Evolutionary conservation across 1,140 invertebrate genomes (phyloP), one percentile per base, ranked within the genome.

Genomic region (Rhynchophorus ferrugineus): DNA sequence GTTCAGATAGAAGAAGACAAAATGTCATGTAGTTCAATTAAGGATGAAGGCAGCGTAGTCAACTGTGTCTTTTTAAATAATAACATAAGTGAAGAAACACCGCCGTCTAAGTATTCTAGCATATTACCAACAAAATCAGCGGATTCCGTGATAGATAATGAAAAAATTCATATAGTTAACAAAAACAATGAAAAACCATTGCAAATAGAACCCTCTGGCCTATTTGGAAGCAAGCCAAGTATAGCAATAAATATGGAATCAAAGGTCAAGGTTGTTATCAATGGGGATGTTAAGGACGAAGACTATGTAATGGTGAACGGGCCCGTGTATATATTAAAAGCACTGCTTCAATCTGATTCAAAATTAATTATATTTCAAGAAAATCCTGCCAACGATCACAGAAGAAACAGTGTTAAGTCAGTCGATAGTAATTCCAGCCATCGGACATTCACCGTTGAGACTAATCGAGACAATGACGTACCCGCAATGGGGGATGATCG

Each of bases 241-340:
- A 29, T 5, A 29, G 11, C 5, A 5, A 29, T 29, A 5, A 6
- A 29, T 29, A 29, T 11, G 21, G 35, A 47, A 6, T n/a, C 18
- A 47, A 19, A n/a, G 6, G 29, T 60, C 9, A 60, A 55, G 44
- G 41, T 56, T 2, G 44, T 58, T 41, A n/a, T 60, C 11, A 34
- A 58, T 22, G 53, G 39, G 21, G 29, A 34, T 2, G 19, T 57
- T 8, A 39, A 48, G 36, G 44, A 56, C 13, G 49, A 58, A 14
- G 57, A 61, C 13, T 61, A 59, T 44, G 51, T 61, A n/a, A 48
- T 61, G 34, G 24, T 61, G 7, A 53, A 61, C 13, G 57, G 57
- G 6, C 59, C 59, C 11, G 44, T 61, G 1, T 61, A 56, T 43
- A 38, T 61, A 37, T 48, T 49, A 6, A 52, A 56, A 33, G 46